A percentile compares a stretch with the other conserved stretches of the same genome.
Evolutionary conservation across 2,797 vertebrate genomes (phyloP).

Genomic region (Myotis planiceps): DNA sequence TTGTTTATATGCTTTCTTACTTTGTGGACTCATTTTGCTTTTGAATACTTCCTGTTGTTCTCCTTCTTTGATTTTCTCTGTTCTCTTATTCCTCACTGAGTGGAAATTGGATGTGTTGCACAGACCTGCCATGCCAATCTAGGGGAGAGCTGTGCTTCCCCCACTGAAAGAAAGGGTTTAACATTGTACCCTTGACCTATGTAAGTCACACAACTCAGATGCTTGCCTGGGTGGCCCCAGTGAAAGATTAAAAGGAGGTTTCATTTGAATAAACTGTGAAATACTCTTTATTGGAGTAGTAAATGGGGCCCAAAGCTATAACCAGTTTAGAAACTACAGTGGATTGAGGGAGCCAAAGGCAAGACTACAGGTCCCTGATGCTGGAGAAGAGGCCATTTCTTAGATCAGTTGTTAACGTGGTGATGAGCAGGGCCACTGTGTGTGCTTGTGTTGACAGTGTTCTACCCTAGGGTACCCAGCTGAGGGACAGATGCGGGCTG

Average conservation of each 20-base stretch:
- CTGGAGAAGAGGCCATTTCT: neutral
- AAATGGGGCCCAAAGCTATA: neutral
- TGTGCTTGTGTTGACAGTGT: neutral
- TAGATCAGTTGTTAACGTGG: neutral
- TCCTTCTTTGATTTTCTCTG: neutral
- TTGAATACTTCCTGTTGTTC: neutral
- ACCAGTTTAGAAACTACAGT: neutral
- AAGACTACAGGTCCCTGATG: neutral
- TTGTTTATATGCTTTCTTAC: neutral
- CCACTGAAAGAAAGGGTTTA: neutral
- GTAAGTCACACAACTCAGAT: neutral
- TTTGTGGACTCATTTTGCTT: neutral
- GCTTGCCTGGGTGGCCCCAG: neutral
- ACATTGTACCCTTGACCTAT: neutral
- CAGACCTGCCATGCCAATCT: neutral
- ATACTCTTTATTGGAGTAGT: neutral
- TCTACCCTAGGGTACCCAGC: neutral
- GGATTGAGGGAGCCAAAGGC: neutral
- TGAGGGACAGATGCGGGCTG: neutral
- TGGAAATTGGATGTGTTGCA: neutral
- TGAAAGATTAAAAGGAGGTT: neutral
- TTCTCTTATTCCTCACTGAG: neutral
- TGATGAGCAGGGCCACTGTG: neutral
- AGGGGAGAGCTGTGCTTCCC: neutral
- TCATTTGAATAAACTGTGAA: neutral